Evolutionary conservation across 2,797 vertebrate species (phyloP).

Genomic region (Xenops minutus): DNA sequence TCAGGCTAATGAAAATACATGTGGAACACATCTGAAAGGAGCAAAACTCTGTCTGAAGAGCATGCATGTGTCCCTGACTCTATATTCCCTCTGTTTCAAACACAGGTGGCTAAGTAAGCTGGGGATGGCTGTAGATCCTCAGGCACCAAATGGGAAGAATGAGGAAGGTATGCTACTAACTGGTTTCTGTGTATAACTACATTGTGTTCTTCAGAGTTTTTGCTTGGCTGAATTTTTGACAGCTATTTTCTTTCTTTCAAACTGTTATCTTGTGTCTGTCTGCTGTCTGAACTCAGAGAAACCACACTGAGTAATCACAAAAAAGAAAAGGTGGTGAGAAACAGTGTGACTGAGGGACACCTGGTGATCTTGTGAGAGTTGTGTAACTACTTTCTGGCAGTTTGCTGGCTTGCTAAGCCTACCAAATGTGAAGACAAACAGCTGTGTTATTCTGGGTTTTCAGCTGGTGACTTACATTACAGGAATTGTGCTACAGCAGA

Average conservation of each 20-base stretch:
- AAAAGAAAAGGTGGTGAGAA: neutral
- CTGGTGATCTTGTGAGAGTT: neutral
- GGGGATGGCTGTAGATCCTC: constrained; percentile 87
- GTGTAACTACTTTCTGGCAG: neutral
- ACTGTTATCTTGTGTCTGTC: neutral
- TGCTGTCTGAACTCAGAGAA: neutral
- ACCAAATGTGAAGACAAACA: neutral
- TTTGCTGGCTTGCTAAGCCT: neutral
- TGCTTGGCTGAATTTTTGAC: neutral
- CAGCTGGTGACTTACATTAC: neutral
- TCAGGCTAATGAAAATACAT: neutral
- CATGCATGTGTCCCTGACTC: neutral
- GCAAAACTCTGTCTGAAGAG: neutral
- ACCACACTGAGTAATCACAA: neutral
- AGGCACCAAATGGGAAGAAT: constrained; percentile 77
- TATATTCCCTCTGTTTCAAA: constrained; percentile 35
- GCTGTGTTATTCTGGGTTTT: neutral
- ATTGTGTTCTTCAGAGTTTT: neutral
- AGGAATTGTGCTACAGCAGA: neutral
- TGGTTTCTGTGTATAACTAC: neutral
- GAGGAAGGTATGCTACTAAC: constrained; percentile 72
- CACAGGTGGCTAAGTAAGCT: constrained; percentile 94
- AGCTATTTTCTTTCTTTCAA: neutral
- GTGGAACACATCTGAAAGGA: neutral
- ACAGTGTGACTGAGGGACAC: neutral